A percentile compares a stretch with the other conserved stretches of the same genome.
These are phyloP conservation scores for Lanistes nyassanus DNA, from an alignment of 1,140 invertebrate genomes.

Conservation along the genomic window DNA sequence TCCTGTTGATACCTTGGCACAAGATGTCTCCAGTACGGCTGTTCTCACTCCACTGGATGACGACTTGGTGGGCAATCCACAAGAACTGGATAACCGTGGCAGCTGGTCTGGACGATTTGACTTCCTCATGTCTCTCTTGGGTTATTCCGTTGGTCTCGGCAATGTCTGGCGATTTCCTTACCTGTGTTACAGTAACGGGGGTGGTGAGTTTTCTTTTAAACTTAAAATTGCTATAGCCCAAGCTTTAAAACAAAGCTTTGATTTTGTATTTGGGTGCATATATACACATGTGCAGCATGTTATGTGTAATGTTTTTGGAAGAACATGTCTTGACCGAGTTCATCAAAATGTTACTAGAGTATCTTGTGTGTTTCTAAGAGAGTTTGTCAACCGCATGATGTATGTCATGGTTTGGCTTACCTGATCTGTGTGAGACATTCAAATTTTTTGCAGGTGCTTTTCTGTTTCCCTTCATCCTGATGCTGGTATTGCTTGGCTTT, in stretches of 20 bases:
- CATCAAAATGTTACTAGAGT: too few species aligned
- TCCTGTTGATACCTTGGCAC: constrained; percentile 52
- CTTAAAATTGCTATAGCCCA: too few species aligned
- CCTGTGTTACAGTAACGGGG: constrained; percentile 93
- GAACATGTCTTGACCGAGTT: too few species aligned
- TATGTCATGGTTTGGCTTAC: too few species aligned
- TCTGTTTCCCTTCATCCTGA: constrained; percentile 67
- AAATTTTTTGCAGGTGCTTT: constrained; percentile 61
- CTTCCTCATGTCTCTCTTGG: constrained; percentile 70
- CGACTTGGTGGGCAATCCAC: constrained; percentile 67
- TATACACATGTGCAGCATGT: too few species aligned
- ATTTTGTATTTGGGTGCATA: too few species aligned
- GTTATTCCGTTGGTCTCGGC: constrained; percentile 76
- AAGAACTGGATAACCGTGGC: constrained; percentile 74
- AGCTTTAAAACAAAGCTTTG: too few species aligned
- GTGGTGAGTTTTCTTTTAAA: constrained; percentile 71
- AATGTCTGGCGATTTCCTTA: constrained; percentile 97
- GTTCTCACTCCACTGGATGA: constrained; percentile 58
- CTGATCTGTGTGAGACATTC: too few species aligned
- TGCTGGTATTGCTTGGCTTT: constrained; percentile 66
- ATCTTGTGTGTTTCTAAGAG: too few species aligned
- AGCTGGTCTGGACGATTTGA: constrained; percentile 70
- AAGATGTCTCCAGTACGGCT: constrained; percentile 62
- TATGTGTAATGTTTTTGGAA: neutral
- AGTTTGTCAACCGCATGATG: too few species aligned